Evolutionary conservation across 2,797 vertebrate species (phyloP), one percentile per base, ranked within the genome.

Genomic region (Takifugu rubripes): DNA sequence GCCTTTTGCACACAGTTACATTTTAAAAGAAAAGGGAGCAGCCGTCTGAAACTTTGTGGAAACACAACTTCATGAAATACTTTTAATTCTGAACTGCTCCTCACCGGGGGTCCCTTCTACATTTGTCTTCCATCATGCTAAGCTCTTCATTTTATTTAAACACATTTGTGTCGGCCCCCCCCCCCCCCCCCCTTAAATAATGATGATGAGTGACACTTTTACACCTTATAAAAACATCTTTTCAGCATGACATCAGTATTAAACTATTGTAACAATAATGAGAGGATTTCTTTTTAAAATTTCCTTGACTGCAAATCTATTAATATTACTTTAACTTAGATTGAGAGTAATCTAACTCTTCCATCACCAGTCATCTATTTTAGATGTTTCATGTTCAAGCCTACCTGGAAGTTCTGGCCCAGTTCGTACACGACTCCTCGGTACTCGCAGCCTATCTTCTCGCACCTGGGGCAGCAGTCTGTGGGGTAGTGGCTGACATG

Each of bases 401-500:
- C 15, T 7, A 94, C 93, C 92, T 93, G 91, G 71, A 94, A 94
- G 46, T 81, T 82, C 53, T 92, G 84, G 0, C 89, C 92, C 61
- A 94, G 83, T 4, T 93, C 90, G 54, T 93, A 92, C 29, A 92
- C 91, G 24, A 90, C 88, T n/a, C 92, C 93, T 0, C 91, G 82
- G 84, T 93, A 87, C 66, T 94, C 92, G 25, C 93, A 94, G 40
- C 93, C 93, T 62, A 93, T 91, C 75, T 84, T 91, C 82, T 94
- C 93, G 72, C 93, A 94, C 63, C 92, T 78, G 11, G 93, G 90
- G 73, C 93, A 94, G 87, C 93, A 93, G 87, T 94, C 92, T 15
- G 83, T 90, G 55, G 92, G 93, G 78, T 93, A 94, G 83, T 92
- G 91, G 84, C 92, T 94, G 61, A 94, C 91, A 54, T 96, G 94